These are phyloP conservation scores for Drosophila demipolita DNA, from an alignment of 2,888 invertebrate genomes.

Conservation along the genomic window DNA sequence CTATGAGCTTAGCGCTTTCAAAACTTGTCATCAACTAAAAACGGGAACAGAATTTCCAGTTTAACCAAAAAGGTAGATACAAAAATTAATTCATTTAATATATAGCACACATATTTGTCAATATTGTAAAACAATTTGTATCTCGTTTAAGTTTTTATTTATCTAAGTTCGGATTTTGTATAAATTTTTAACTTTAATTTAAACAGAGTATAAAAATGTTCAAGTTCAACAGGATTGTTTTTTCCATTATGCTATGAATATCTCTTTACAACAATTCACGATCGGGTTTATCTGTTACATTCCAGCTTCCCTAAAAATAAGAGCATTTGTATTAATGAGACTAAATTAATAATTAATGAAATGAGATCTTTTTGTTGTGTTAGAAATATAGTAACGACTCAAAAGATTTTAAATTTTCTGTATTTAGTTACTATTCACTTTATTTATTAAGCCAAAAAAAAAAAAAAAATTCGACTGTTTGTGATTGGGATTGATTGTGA, in stretches of 20 bases:
- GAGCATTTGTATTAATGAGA: not conserved
- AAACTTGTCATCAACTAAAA: not conserved
- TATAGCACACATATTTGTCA: not conserved
- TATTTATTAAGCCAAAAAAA: not conserved
- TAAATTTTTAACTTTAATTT: not conserved
- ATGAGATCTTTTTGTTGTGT: not conserved
- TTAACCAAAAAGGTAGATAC: not conserved
- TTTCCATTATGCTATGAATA: not conserved
- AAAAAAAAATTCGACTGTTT: not conserved
- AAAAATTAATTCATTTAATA: not conserved
- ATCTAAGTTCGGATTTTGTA: not conserved
- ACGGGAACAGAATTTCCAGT: not conserved
- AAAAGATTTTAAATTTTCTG: not conserved
- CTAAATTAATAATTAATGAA: not conserved
- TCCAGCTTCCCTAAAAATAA: not conserved
- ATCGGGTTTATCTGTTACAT: not conserved
- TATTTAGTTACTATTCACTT: not conserved
- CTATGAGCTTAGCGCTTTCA: no score
- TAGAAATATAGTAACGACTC: not conserved
- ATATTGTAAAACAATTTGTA: not conserved
- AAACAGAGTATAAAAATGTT: not conserved
- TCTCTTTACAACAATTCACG: not conserved
- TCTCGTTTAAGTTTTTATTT: not conserved
- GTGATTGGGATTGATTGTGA: constrained; percentile 3
- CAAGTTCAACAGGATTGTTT: not conserved